Evolutionary conservation across 2,797 vertebrate species (phyloP), one percentile per base, ranked within the genome.

Genomic region (Tenualosa thibaudeaui): DNA sequence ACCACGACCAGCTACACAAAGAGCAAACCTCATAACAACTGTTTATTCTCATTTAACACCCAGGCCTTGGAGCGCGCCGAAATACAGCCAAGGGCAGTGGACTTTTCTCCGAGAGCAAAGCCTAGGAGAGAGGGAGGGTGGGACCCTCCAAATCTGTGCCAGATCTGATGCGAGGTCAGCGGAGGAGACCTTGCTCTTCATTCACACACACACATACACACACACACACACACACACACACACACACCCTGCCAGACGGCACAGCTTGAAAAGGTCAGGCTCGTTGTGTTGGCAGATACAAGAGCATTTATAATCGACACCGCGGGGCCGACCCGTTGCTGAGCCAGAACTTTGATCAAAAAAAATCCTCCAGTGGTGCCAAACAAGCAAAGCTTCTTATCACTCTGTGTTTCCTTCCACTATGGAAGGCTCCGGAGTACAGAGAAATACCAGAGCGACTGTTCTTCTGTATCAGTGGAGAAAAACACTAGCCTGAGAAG

Each of bases 261-360:
- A 5, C 65, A 40, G 65, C 31, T 71, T 71, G 65, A 71, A 71
- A 71, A 71, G 65, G 65, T 71, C 65, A 71, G 26, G 3, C 65
- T 3, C 3, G 65, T 37, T 71, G 62, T 31, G 62, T 24, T 65
- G 62, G 62, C 62, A 65, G 62, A 65, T 65, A 65, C 10, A 31
- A 26, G 65, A 37, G 24, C 65, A 71, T 71, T 65, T 71, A 71
- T 71, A 75, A 75, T 75, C 37, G 68, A 75, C 68, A 75, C 68
- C 31, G 13, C 31, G 68, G 37, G 12, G 13, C 15, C 1, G 5
- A 31, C 31, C 65, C 15, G 68, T 40, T 31, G 17, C 68, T 1
- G 31, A 7, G 68, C 68, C 68, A 75, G 68, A 7, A 37, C 68
- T 75, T 75, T 75, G 31, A 75, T 75, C 68, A 75, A 5, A 46